A percentile compares a stretch with the other conserved stretches of the same genome.
Evolutionary conservation across 2,797 vertebrate species (phyloP).

Genomic region (Kryptolebias ocellatus): DNA sequence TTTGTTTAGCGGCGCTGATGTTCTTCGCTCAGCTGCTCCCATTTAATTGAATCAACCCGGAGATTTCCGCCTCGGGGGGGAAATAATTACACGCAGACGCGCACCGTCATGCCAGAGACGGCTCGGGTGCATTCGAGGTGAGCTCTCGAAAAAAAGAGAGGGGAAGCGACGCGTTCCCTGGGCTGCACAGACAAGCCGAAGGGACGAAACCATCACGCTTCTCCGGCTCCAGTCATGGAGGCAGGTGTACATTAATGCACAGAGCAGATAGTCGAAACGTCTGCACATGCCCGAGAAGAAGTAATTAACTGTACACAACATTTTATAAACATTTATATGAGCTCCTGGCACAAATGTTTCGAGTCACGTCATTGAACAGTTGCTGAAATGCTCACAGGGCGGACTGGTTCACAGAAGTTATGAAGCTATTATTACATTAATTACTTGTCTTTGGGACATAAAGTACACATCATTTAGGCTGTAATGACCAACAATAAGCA

Average conservation of each 20-base stretch:
- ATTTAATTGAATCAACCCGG: not conserved
- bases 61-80: not conserved
- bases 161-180: not conserved
- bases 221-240: slow-evolving; percentile 6
- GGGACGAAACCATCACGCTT: not conserved
- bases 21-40: slow-evolving; percentile 7
- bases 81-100: slow-evolving; percentile 8
- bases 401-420: not conserved
- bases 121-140: not conserved
- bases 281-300: slow-evolving; percentile 5
- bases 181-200: slow-evolving; percentile 38
- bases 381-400: not conserved
- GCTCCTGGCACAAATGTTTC: no score
- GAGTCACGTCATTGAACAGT: not conserved
- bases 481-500: slow-evolving; percentile 17
- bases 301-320: not conserved
- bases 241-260: not conserved
- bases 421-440: not conserved
- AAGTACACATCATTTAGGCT: not conserved
- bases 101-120: not conserved
- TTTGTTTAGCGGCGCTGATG: slow-evolving; percentile 3
- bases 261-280: slow-evolving; percentile 12
- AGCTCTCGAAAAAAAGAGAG: not conserved
- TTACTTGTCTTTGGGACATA: slow-evolving; percentile 19
- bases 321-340: no score